These are phyloP conservation scores for Microtus ochrogaster DNA, from an alignment of 2,113 vertebrate genomes.

Conservation along the genomic window DNA sequence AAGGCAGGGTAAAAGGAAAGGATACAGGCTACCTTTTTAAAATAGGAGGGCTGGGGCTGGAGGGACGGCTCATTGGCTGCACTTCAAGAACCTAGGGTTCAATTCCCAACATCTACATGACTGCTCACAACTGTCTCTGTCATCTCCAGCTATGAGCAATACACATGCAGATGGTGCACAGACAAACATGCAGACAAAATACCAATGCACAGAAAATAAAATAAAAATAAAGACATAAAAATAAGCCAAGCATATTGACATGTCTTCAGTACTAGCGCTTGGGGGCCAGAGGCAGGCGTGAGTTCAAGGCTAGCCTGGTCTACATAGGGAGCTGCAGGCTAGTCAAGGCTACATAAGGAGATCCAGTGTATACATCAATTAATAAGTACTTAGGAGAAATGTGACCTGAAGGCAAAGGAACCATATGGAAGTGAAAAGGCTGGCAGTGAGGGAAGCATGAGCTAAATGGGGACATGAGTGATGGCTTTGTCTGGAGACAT, in stretches of 20 bases:
- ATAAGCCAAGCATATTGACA: background rate
- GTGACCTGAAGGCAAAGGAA: background rate
- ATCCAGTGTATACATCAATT: background rate
- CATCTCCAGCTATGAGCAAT: background rate
- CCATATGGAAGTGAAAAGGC: background rate
- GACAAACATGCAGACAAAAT: background rate
- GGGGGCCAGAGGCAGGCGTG: background rate
- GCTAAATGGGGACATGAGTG: fast-evolving
- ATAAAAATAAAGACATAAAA: background rate
- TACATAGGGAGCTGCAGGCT: background rate
- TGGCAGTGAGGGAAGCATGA: fast-evolving
- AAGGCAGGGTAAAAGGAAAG: background rate
- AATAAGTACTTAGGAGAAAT: background rate
- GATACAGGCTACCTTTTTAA: background rate
- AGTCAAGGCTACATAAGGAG: background rate
- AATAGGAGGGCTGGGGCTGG: background rate
- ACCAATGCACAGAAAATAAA: background rate
- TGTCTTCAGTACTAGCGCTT: background rate
- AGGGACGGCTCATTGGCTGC: background rate
- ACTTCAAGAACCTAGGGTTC: background rate
- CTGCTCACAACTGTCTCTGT: background rate
- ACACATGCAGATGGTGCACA: background rate
- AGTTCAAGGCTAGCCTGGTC: background rate
- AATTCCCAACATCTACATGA: background rate
- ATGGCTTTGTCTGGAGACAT: background rate